Evolutionary conservation across 23 tunicate genomes (phyloP).

Genomic region (Styela clava): DNA sequence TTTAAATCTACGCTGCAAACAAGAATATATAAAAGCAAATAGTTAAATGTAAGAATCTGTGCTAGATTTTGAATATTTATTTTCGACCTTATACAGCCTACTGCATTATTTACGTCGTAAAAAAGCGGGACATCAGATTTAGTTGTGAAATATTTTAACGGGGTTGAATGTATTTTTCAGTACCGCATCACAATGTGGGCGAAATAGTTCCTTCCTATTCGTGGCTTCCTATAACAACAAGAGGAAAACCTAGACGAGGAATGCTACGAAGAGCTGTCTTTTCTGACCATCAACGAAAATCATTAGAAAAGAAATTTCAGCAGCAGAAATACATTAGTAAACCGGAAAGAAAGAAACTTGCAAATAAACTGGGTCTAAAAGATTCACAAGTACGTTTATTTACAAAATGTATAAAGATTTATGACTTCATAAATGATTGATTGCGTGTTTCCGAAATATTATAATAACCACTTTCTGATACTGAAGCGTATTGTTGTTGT

Average conservation of each 20-base stretch:
- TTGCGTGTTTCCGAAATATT: no score
- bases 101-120: no score
- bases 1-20: no score
- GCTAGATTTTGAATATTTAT: no score
- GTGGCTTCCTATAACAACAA: constrained; percentile 53
- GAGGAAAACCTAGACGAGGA: constrained; percentile 71
- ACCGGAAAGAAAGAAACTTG: constrained; percentile 84
- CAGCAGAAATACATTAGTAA: constrained; percentile 91
- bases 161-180: no score
- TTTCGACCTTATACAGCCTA: no score
- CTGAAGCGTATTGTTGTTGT: no score
- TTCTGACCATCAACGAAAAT: constrained; percentile 73
- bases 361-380: constrained; percentile 74
- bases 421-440: no score
- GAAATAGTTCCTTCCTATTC: constrained; percentile 14
- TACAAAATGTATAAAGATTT: background rate
- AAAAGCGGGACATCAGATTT: no score
- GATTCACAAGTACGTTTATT: constrained; percentile 80
- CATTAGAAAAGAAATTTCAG: constrained; percentile 81
- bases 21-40: no score
- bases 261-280: constrained; percentile 93
- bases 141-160: no score
- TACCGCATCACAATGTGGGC: background rate
- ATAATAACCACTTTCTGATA: background rate
- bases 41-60: no score